Conservation (phyloP, 53 echinoderm and acorn worm genomes). For the Glandiceps talaboti region DNA sequence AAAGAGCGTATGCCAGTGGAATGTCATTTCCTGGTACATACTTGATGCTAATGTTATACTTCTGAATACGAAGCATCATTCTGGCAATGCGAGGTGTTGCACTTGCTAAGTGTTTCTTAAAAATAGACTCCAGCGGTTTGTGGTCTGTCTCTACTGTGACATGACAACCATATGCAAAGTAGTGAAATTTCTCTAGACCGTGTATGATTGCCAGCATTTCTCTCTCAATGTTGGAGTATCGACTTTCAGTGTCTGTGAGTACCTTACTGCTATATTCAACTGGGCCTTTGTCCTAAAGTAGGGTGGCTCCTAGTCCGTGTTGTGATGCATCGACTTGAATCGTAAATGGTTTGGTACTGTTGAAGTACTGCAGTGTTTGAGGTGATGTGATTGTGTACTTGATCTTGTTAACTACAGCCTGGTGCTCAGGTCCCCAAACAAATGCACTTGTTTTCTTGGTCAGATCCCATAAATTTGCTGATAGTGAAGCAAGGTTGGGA, state of each 20-base stretch:
- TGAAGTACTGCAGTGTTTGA: conserved; percentile 5
- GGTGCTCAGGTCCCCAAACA: conserved; percentile 18
- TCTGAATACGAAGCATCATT: no score
- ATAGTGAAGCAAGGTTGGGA: neutral
- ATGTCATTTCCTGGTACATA: no score
- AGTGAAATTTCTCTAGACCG: conserved; percentile 31
- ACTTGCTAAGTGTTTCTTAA: no score
- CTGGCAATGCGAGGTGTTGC: no score
- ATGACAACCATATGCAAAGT: no score
- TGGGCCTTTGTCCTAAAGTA: conserved; percentile 38
- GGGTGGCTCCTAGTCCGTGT: neutral
- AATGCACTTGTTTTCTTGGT: conserved; percentile 23
- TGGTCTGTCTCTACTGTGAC: no score
- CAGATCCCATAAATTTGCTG: conserved; percentile 15
- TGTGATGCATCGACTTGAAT: neutral
- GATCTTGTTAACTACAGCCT: conserved; percentile 14
- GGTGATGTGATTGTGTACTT: conserved; percentile 19
- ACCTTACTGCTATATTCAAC: conserved; percentile 25
- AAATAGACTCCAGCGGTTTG: no score
- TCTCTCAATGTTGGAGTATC: conserved; percentile 53
- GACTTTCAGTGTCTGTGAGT: conserved; percentile 20
- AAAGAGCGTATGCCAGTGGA: no score
- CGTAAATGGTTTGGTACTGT: neutral
- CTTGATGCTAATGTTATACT: no score
- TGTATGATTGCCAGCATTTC: conserved; percentile 33